Conservation (phyloP, 2,888 invertebrate species). For the Limenitis camilla region DNA sequence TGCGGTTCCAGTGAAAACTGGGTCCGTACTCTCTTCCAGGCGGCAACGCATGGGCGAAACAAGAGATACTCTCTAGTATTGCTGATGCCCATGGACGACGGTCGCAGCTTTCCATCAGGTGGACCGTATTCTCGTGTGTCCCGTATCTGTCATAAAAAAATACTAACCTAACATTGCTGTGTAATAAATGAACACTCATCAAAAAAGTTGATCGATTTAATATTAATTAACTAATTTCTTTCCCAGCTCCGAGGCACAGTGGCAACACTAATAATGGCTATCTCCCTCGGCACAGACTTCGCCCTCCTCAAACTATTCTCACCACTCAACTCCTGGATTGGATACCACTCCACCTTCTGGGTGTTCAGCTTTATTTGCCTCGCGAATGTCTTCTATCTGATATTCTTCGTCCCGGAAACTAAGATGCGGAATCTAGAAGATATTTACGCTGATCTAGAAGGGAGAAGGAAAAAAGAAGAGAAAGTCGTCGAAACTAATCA, state of each 20-base stretch:
- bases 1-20: no score
- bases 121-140: no score
- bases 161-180: background rate
- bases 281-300: conserved; percentile 88
- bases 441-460: conserved; percentile 87
- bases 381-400: conserved; percentile 85
- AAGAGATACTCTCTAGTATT: no score
- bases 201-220: no score
- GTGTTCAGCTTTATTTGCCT: conserved; percentile 84
- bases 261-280: conserved; percentile 61
- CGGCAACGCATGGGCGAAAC: no score
- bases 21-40: no score
- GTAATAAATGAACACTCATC: no score
- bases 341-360: conserved; percentile 86
- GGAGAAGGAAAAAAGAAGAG: conserved; percentile 39
- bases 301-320: conserved; percentile 88
- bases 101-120: no score
- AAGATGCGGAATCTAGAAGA: conserved; percentile 92
- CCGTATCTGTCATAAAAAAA: no score
- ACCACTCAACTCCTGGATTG: conserved; percentile 78
- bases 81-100: no score
- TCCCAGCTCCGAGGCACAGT: conserved; percentile 62
- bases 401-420: conserved; percentile 93
- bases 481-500: conserved; percentile 39
- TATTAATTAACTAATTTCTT: background rate